A percentile compares a stretch with the other conserved stretches of the same genome.
These are phyloP conservation scores for Bombycilla garrulus DNA, from an alignment of 2,113 vertebrate species.

Conservation along the genomic window DNA sequence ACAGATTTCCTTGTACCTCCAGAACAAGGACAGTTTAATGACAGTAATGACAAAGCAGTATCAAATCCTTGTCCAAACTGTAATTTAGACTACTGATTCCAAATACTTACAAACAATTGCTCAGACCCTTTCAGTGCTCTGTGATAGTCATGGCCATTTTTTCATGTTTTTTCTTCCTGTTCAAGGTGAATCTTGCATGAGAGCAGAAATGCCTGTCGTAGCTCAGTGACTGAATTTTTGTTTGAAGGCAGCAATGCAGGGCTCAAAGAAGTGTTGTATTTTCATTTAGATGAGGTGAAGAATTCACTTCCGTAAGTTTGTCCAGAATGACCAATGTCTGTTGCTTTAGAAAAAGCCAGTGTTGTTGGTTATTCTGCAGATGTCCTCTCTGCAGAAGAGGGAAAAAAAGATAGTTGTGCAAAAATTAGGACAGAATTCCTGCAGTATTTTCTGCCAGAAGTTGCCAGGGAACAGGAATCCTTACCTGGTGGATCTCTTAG, in stretches of 20 bases:
- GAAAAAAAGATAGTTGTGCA: background rate
- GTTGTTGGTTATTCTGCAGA: background rate
- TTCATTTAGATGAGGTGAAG: background rate
- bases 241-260: background rate
- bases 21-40: background rate
- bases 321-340: background rate
- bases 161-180: background rate
- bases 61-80: background rate
- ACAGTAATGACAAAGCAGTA: background rate
- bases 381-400: background rate
- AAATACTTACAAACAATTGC: background rate
- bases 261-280: background rate
- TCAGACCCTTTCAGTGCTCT: background rate
- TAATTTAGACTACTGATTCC: background rate
- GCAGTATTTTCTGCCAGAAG: background rate
- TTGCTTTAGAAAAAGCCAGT: background rate
- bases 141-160: background rate
- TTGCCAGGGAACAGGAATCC: background rate
- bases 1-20: background rate
- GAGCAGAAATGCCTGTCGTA: background rate
- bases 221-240: background rate
- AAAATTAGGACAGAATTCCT: background rate
- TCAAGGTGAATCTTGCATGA: background rate
- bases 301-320: background rate
- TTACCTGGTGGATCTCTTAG: background rate